Percentiles rank a stretch among this genome's conserved stretches.
Evolutionary conservation across 2,113 vertebrate species (phyloP).

Genomic region (Nerophis ophidion): DNA sequence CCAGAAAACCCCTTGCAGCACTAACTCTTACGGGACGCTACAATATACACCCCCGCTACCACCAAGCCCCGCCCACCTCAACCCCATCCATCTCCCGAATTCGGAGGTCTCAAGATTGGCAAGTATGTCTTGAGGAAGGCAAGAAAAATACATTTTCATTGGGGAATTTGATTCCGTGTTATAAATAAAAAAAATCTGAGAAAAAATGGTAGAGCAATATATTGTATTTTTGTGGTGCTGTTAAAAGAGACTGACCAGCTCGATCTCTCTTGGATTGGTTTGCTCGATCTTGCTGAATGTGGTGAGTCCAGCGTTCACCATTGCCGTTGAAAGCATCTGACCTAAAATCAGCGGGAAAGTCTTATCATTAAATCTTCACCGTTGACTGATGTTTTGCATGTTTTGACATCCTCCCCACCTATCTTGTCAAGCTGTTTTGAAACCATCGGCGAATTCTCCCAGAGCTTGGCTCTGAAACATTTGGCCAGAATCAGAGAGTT

Average conservation of each 20-base stretch:
- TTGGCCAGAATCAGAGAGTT: slow-evolving; percentile 88
- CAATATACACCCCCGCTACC: too few relatives aligned
- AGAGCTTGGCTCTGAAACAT: slow-evolving; percentile 91
- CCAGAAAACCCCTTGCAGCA: too few relatives aligned
- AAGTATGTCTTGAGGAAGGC: too few relatives aligned
- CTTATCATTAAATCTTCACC: neutral
- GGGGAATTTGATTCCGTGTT: too few relatives aligned
- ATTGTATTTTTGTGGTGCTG: too few relatives aligned
- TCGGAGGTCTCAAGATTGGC: too few relatives aligned
- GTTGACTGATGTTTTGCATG: neutral
- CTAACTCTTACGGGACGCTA: too few relatives aligned
- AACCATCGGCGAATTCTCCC: slow-evolving; percentile 90
- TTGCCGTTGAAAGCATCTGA: slow-evolving; percentile 83
- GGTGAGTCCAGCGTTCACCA: slow-evolving; percentile 92
- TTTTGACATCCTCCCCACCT: slow-evolving; percentile 64
- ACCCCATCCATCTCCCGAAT: too few relatives aligned
- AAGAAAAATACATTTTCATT: too few relatives aligned
- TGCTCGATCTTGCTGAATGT: slow-evolving; percentile 94
- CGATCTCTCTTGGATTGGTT: slow-evolving; percentile 85
- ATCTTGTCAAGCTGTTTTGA: slow-evolving; percentile 97
- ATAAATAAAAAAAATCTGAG: too few relatives aligned
- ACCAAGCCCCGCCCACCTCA: too few relatives aligned
- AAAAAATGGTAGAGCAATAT: too few relatives aligned
- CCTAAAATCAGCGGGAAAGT: slow-evolving; percentile 64
- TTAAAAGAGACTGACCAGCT: slow-evolving; percentile 75